Percentiles rank a stretch among this genome's conserved stretches.
phyloP scores from a whole-genome alignment of 2,888 invertebrate genomes.

The Ischnus inquisitorius region DNA sequence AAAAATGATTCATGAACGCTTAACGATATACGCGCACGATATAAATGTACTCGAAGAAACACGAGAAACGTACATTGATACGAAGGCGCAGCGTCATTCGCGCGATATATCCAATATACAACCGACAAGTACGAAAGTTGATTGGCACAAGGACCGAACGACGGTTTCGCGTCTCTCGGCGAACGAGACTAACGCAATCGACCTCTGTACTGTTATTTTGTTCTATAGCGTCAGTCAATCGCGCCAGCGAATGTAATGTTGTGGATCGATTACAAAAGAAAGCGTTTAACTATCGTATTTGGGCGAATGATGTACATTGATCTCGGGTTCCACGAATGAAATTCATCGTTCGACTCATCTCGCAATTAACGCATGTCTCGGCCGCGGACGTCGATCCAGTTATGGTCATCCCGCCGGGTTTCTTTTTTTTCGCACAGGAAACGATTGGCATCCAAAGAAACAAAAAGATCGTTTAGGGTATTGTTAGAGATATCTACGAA shows the following conservation, averaged over 20 bases:
- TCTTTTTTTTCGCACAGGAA: conserved; percentile 8
- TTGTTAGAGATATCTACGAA: no score
- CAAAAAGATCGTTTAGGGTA: no score
- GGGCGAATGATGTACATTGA: conserved; percentile 16
- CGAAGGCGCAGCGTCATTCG: conserved; percentile 54
- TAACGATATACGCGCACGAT: not conserved
- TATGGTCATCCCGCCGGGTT: not conserved
- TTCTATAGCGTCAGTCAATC: conserved; percentile 20
- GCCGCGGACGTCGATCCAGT: not conserved
- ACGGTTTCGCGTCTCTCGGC: conserved; percentile 20
- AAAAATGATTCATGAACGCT: conserved; percentile 33
- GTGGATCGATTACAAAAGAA: conserved; percentile 44
- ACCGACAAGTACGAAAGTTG: not conserved
- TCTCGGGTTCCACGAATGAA: conserved; percentile 4
- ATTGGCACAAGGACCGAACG: conserved; percentile 30
- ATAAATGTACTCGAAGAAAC: not conserved
- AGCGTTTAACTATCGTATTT: conserved; percentile 32
- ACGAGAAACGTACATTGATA: conserved; percentile 38
- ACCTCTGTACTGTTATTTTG: conserved; percentile 16
- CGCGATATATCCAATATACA: conserved; percentile 28
- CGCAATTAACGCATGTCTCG: conserved; percentile 37
- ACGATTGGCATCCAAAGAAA: conserved; percentile 9
- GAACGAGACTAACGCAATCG: conserved; percentile 46
- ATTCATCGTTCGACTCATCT: conserved; percentile 27
- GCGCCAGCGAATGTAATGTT: conserved; percentile 20